These are phyloP conservation scores for Leptoclinus maculatus DNA, from an alignment of 2,797 vertebrate genomes.

Conservation along the genomic window DNA sequence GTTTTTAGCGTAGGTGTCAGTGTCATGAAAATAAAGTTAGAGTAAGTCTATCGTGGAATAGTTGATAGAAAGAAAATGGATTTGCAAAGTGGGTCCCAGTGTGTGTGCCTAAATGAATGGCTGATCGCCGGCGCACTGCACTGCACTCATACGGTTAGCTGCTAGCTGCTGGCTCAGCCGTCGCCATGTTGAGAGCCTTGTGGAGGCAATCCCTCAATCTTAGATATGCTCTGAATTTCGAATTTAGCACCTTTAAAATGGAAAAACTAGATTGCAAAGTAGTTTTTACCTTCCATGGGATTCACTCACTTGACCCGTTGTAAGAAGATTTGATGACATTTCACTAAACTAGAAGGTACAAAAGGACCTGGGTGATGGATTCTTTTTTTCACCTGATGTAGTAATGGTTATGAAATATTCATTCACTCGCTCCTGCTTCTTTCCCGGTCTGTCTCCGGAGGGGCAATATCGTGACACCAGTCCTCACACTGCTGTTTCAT, in stretches of 20 bases:
- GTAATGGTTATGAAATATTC: conserved; percentile 56
- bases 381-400: conserved; percentile 2
- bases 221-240: neutral
- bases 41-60: neutral
- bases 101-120: too few relatives aligned
- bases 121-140: too few relatives aligned
- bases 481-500: conserved; percentile 38
- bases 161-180: too few relatives aligned
- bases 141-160: too few relatives aligned
- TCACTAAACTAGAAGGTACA: neutral
- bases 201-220: neutral
- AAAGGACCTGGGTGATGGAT: conserved; percentile 14
- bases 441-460: conserved; percentile 26
- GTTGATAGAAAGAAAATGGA: fast-evolving
- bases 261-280: neutral
- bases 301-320: neutral
- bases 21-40: neutral
- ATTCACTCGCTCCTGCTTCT: conserved; percentile 17
- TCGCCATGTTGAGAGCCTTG: too few relatives aligned
- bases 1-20: neutral
- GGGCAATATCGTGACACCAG: conserved; percentile 28
- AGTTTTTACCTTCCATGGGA: neutral
- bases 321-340: neutral
- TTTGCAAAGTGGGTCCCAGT: too few relatives aligned
- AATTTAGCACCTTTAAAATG: neutral